These are phyloP conservation scores for Haemorhous mexicanus DNA, from an alignment of 2,113 vertebrate species.

Conservation along the genomic window DNA sequence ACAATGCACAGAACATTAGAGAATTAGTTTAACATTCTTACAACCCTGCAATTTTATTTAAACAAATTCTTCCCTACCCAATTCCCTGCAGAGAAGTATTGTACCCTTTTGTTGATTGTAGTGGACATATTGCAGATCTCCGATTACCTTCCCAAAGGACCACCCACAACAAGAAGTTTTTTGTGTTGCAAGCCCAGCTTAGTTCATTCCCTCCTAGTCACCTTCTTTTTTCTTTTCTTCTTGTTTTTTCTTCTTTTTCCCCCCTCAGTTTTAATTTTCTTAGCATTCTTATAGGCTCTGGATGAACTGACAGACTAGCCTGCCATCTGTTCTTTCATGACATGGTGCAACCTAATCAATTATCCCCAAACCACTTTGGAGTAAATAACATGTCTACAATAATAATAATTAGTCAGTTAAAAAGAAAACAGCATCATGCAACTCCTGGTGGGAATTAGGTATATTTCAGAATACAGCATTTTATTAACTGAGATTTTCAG, in stretches of 20 bases:
- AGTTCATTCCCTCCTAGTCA: constrained; percentile 62
- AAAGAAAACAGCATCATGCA: constrained; percentile 62
- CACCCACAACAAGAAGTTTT: constrained; percentile 90
- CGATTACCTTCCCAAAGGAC: constrained; percentile 78
- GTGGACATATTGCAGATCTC: constrained; percentile 85
- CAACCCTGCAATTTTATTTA: constrained; percentile 78
- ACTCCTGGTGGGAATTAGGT: constrained; percentile 26
- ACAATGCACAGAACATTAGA: constrained; percentile 68
- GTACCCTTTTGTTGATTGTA: constrained; percentile 78
- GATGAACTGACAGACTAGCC: constrained; percentile 47
- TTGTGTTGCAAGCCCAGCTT: constrained; percentile 82
- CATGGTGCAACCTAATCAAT: constrained; percentile 85
- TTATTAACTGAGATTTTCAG: not conserved
- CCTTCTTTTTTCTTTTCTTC: constrained; percentile 76
- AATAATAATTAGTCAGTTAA: constrained; percentile 67
- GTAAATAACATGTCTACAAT: constrained; percentile 70
- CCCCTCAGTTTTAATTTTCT: constrained; percentile 55
- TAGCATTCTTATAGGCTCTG: constrained; percentile 15
- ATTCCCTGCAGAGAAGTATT: constrained; percentile 72
- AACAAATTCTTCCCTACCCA: constrained; percentile 70
- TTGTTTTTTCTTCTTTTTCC: not conserved
- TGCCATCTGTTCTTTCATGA: constrained; percentile 86
- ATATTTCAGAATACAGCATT: constrained; percentile 38
- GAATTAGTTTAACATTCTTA: constrained; percentile 73
- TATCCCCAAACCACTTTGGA: constrained; percentile 64